phyloP scores from a whole-genome alignment of 2,797 vertebrate species.

The Leuciscus waleckii region DNA sequence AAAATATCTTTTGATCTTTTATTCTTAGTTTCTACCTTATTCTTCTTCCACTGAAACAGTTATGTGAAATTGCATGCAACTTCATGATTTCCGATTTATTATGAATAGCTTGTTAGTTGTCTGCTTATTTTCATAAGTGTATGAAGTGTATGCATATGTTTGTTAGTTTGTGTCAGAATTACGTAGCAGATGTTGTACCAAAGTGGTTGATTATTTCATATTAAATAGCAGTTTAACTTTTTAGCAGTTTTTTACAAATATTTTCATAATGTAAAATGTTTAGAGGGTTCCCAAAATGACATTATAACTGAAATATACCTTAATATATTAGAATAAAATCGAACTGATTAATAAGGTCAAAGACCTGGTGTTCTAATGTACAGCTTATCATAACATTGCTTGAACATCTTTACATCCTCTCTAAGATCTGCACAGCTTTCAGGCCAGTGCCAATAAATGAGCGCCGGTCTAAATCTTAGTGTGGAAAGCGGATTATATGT shows the following conservation, averaged over 20 bases:
- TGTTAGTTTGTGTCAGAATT: background rate
- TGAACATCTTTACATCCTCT: slow-evolving; percentile 10
- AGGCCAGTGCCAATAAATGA: background rate
- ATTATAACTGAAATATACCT: background rate
- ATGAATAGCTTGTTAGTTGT: background rate
- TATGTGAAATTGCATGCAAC: background rate
- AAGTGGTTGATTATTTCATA: background rate
- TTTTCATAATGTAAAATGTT: background rate
- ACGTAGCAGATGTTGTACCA: background rate
- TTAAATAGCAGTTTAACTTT: background rate
- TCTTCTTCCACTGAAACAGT: background rate
- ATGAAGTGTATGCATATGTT: too few relatives aligned
- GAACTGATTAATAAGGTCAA: background rate
- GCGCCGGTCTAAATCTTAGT: slow-evolving; percentile 6
- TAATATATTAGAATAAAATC: background rate
- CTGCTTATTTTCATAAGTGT: background rate
- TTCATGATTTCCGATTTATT: background rate
- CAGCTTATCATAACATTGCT: slow-evolving; percentile 23
- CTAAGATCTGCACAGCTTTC: slow-evolving; percentile 10
- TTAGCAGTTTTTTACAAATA: background rate
- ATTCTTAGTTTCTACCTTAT: background rate
- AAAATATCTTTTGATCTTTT: slow-evolving; percentile 1
- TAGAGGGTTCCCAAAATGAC: background rate
- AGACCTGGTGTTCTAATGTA: background rate
- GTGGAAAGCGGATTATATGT: slow-evolving; percentile 7